These are phyloP conservation scores for Hofmannophila pseudospretella DNA, from an alignment of 2,888 invertebrate species.

Conservation along the genomic window DNA sequence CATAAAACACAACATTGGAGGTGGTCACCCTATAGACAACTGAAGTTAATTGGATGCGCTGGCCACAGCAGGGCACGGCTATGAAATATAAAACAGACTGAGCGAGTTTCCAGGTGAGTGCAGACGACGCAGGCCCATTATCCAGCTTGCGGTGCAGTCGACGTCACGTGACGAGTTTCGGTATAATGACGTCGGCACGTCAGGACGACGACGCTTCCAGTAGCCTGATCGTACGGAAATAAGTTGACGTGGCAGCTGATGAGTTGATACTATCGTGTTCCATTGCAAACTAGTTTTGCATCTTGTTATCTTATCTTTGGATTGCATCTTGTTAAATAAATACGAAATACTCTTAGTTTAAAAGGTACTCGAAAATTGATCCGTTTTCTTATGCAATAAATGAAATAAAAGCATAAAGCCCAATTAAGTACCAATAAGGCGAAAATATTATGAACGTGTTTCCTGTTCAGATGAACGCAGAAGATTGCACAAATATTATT, in stretches of 20 bases:
- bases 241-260: slow-evolving; percentile 42
- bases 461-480: too few relatives aligned
- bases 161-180: slow-evolving; percentile 30
- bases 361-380: too few relatives aligned
- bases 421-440: too few relatives aligned
- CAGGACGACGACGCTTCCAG: slow-evolving; percentile 21
- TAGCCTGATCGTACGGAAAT: slow-evolving; percentile 29
- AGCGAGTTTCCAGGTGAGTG: slow-evolving; percentile 28
- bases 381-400: too few relatives aligned
- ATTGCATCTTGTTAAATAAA: too few relatives aligned
- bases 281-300: not conserved
- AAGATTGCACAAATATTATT: too few relatives aligned
- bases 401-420: too few relatives aligned
- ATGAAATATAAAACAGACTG: slow-evolving; percentile 60
- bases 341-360: too few relatives aligned
- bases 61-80: slow-evolving; percentile 41
- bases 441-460: too few relatives aligned
- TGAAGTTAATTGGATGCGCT: slow-evolving; percentile 70
- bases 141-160: slow-evolving; percentile 31
- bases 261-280: slow-evolving; percentile 25
- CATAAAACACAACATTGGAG: slow-evolving; percentile 4
- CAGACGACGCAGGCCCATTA: slow-evolving; percentile 29
- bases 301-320: too few relatives aligned
- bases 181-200: slow-evolving; percentile 21
- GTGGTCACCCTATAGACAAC: slow-evolving; percentile 32